Evolutionary conservation across 2,888 invertebrate species (phyloP).

Genomic region (Cyrtodaria siliqua): DNA sequence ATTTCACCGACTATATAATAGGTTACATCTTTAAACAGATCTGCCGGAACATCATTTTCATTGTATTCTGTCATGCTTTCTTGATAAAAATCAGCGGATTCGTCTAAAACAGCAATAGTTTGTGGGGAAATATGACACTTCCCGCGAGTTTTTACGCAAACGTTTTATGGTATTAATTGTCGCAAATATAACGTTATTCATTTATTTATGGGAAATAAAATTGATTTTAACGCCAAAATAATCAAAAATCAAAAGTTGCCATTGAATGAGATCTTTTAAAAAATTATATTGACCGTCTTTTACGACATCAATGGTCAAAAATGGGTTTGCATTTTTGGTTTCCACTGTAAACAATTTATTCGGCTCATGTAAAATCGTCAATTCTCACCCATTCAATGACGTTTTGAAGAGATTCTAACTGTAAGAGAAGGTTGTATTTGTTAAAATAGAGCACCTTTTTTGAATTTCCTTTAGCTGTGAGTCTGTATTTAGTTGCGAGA

Average conservation of each 20-base stretch:
- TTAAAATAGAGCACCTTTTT: too few species aligned
- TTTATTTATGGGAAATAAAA: too few species aligned
- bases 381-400: too few species aligned
- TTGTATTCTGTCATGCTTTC: conserved; percentile 37
- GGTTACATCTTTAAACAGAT: conserved; percentile 92
- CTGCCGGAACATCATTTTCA: conserved; percentile 42
- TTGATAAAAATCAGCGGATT: background rate
- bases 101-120: background rate
- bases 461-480: too few species aligned
- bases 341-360: conserved; percentile 61
- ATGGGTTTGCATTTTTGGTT: conserved; percentile 39
- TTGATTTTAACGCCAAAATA: too few species aligned
- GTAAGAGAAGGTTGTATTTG: too few species aligned
- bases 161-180: background rate
- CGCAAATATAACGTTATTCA: background rate
- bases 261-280: background rate
- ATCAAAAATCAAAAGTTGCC: too few species aligned
- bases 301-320: conserved; percentile 36
- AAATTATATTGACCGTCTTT: background rate
- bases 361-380: too few species aligned
- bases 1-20: conserved; percentile 88
- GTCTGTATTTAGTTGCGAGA: too few species aligned
- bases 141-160: conserved; percentile 28
- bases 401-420: too few species aligned
- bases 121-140: conserved; percentile 14